phyloP scores from a whole-genome alignment of 2,888 invertebrate species.

The Tenthredo distinguenda region DNA sequence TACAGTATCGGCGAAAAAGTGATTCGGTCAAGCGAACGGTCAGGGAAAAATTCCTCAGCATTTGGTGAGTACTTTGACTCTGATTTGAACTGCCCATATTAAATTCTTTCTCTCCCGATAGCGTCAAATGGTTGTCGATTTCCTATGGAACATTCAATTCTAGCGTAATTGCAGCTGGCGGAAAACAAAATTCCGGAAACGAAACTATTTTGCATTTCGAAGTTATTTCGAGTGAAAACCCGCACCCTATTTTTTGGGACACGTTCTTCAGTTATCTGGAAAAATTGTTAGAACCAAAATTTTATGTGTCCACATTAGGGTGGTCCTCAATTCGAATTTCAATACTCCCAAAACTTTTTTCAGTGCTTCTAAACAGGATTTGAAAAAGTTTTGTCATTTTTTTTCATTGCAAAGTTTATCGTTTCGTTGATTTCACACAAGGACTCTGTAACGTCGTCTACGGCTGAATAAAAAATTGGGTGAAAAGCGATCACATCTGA shows the following conservation, averaged over 20 bases:
- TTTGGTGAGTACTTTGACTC: conserved; percentile 79
- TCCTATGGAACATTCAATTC: background rate
- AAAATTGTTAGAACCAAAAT: background rate
- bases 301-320: background rate
- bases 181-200: background rate
- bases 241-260: no score
- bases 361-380: no score
- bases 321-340: no score
- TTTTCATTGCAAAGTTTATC: no score
- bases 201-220: background rate
- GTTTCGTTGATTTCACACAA: no score
- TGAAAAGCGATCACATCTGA: no score
- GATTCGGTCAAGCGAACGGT: conserved; percentile 82
- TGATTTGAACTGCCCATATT: background rate
- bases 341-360: no score
- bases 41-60: conserved; percentile 82
- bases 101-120: background rate
- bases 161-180: background rate
- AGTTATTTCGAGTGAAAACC: background rate
- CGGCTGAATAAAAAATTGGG: no score
- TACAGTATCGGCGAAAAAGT: conserved; percentile 82
- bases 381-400: no score
- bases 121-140: background rate
- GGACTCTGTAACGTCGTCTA: no score
- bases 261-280: background rate